Evolutionary conservation across 1,140 invertebrate species (phyloP), one percentile per base, ranked within the genome.

Genomic region (Saccostrea echinata): DNA sequence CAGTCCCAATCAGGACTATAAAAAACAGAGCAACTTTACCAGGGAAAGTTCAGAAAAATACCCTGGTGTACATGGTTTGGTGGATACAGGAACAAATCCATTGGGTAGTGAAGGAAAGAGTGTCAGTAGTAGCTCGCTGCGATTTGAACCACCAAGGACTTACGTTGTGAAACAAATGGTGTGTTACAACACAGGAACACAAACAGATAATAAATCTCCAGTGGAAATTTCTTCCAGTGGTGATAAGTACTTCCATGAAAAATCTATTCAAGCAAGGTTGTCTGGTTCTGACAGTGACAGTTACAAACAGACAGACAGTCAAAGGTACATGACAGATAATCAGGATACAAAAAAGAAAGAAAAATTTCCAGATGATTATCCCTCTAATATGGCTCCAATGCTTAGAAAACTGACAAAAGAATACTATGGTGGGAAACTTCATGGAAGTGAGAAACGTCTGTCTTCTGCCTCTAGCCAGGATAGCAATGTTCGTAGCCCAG

Each of bases 381-480:
- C 86, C 18, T 57, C 55, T 64, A 87, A 83, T 13, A 84, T 71
- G 57, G 92, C 90, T 97, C 94, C 97, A 97, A 33, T 97, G 97
- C 86, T 97, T 96, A 92, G 97, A 96, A 57, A 94, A 91, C 88
- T 97, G 97, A 94, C 93, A 21, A 92, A 92, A 61, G 94, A 93
- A 89, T 93, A 92, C 86, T 93, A 93, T 86, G 86, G 90, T 81
- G 90, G 90, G 81, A 90, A 84, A 82, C 64, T 92, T 33, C 24
- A 85, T 64, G 84, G 87, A 12, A 35, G 76, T 85, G 91, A 94
- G n/a, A 93, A 92, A 86, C 68, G 91, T 6, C 87, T 91, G 64
- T 91, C 92, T 0, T 92, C 92, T 33, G 88, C 86, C 27, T 93
- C 93, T 52, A 91, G 92, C 52, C 89, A 92, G 81, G 91, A 91